A percentile compares a stretch with the other conserved stretches of the same genome.
Conservation (phyloP, 2,888 invertebrate genomes). For the Amorpha juglandis region DNA sequence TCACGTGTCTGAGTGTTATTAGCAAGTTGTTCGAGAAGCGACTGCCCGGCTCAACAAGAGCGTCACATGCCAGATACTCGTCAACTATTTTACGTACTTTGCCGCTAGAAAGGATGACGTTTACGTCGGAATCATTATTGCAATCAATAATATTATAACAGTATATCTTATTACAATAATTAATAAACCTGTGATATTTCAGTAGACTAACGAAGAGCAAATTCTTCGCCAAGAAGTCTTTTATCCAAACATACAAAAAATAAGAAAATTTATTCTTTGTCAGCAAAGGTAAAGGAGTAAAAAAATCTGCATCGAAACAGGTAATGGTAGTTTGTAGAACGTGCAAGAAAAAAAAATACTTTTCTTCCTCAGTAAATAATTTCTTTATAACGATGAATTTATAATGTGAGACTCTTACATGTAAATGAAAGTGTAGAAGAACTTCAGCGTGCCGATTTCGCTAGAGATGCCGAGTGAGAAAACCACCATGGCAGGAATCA, state of each 20-base stretch:
- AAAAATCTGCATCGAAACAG: no score
- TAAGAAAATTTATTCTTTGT: no score
- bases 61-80: slow-evolving; percentile 47
- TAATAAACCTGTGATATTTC: no score
- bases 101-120: slow-evolving; percentile 39
- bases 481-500: slow-evolving; percentile 51
- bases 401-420: slow-evolving; percentile 44
- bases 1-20: slow-evolving; percentile 49
- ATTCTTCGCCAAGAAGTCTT: no score
- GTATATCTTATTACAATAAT: no score
- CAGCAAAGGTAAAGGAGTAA: no score
- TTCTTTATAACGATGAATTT: neutral
- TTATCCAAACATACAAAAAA: no score
- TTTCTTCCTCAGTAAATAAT: no score
- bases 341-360: no score
- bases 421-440: slow-evolving; percentile 51
- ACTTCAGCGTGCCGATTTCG: slow-evolving; percentile 54
- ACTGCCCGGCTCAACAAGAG: slow-evolving; percentile 41
- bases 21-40: slow-evolving; percentile 54
- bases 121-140: neutral
- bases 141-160: no score
- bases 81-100: slow-evolving; percentile 49
- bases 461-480: slow-evolving; percentile 58
- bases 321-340: no score
- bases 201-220: no score